Conservation (phyloP, 2,113 vertebrate genomes). For the Pantherophis guttatus region DNA sequence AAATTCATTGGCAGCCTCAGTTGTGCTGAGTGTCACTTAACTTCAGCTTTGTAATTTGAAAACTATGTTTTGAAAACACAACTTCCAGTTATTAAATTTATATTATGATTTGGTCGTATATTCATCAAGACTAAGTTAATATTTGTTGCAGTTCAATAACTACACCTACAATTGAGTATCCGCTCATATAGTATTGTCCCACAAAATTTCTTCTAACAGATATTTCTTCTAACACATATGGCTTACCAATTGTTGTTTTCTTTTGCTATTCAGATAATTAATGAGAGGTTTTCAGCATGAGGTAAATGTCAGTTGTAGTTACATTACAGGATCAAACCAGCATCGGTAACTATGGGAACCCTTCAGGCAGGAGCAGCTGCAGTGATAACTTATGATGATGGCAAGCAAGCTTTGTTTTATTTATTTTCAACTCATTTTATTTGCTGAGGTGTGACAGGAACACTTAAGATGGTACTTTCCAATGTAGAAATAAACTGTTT, state of each 20-base stretch:
- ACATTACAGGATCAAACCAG: constrained; percentile 40
- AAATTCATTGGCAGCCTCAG: background rate
- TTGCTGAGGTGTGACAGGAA: background rate
- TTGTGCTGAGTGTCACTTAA: background rate
- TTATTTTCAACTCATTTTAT: background rate
- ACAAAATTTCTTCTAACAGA: background rate
- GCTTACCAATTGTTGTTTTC: accelerated
- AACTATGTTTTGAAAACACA: accelerated
- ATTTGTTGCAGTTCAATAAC: background rate
- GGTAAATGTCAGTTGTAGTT: constrained; percentile 53
- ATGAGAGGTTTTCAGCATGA: constrained; percentile 11
- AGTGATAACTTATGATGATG: constrained; percentile 52
- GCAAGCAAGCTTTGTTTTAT: constrained; percentile 23
- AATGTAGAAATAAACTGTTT: background rate
- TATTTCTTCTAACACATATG: accelerated
- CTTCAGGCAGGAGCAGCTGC: constrained; percentile 18
- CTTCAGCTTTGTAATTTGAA: background rate
- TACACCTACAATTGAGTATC: background rate
- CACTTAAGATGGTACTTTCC: constrained; percentile 15
- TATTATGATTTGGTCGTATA: accelerated
- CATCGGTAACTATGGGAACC: constrained; percentile 62
- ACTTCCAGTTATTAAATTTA: accelerated
- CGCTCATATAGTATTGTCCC: accelerated
- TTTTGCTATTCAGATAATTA: constrained; percentile 29
- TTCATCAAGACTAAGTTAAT: accelerated